Base-by-base conservation (phyloP, 1,140 invertebrate genomes). In the Drosophila bocqueti region DNA sequence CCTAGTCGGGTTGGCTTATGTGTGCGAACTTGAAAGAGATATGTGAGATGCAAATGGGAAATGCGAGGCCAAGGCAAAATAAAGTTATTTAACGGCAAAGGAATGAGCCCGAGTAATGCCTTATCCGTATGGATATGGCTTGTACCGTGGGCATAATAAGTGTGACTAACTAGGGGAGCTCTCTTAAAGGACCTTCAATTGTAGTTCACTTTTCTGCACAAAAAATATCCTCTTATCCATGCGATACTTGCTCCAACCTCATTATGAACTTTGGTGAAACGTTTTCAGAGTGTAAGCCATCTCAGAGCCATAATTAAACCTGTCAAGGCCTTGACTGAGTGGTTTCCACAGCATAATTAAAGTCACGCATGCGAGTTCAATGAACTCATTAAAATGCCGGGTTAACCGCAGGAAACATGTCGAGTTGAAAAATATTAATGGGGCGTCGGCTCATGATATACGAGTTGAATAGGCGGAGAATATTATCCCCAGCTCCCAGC, bases 371-470 rank as follows among this genome's bases (percentile, higher is more conserved):
- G 64, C 64, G 49, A 74, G 83, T 89, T 89, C 83, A 89, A 49
- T 83, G 72, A 87, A 89, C 83, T 80, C 73, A 75, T 78, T 78
- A 81, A 69, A 86, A 86, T 38, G 74, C 47, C 68, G 58, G 58
- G 69, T 72, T 77, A 80, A 57, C 75, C 83, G 61, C 79, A 66
- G 26, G 36, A 52, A 47, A 43, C 62, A 54, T 66, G 54, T 59
- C 47, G 60, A 59, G 62, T 10, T 40, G 26, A 57, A 26, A 78
- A 62, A 77, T 86, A 83, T 86, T 71, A 87, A 87, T 77, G 67
- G 54, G 60, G 54, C 69, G 79, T 66, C 63, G 64, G 79, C 66
- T 65, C 54, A 86, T 82, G 65, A 85, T 46, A 62, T 50, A 64
- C 34, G 55, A 36, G 36, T 49, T 46, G 49, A 36, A 57, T 34